A percentile compares a stretch with the other conserved stretches of the same genome.
These are phyloP conservation scores for Lacerta agilis DNA, from an alignment of 2,797 vertebrate species.

Conservation along the genomic window DNA sequence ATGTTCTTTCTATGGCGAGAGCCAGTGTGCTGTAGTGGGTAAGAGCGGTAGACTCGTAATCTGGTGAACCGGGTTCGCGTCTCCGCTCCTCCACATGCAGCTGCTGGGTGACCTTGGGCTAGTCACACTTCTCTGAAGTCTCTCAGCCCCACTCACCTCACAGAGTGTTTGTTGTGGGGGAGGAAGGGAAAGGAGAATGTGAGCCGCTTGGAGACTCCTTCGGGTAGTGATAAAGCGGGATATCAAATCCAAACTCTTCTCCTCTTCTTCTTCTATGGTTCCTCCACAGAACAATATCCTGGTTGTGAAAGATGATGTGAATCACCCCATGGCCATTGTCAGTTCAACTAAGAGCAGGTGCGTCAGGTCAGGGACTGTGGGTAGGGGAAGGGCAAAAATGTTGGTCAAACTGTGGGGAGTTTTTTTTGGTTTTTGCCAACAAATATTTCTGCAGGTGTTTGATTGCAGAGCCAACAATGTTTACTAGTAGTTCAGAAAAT, in stretches of 20 bases:
- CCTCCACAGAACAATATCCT: conserved; percentile 89
- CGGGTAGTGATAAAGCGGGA: no score
- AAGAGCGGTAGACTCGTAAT: no score
- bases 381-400: background rate
- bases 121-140: no score
- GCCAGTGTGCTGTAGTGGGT: no score
- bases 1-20: background rate
- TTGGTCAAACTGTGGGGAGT: background rate
- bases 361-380: background rate
- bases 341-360: conserved; percentile 99
- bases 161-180: no score
- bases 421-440: background rate
- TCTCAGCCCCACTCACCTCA: no score
- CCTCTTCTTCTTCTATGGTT: conserved; percentile 12
- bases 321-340: conserved; percentile 94
- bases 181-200: no score
- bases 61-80: no score
- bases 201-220: no score
- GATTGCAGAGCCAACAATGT: background rate
- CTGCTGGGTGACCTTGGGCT: no score
- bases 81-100: no score
- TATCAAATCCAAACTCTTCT: no score
- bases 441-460: background rate
- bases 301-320: conserved; percentile 89
- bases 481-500: background rate